These are phyloP conservation scores for Bombus sylvicola DNA, from an alignment of 1,140 invertebrate genomes.

Conservation along the genomic window DNA sequence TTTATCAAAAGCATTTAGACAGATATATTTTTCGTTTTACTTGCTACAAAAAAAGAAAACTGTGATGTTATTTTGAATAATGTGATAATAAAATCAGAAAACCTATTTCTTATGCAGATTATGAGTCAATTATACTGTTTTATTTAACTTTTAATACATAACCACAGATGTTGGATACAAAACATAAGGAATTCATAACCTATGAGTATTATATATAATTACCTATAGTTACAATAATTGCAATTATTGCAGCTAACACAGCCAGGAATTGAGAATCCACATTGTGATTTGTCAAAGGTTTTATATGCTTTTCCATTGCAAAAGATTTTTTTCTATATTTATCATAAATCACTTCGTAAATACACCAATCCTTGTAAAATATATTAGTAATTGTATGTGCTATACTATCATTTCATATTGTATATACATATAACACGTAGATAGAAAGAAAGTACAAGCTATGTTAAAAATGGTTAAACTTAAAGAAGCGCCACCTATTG, in stretches of 20 bases:
- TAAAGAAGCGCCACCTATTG: background rate
- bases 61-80: constrained; percentile 20
- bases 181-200: constrained; percentile 55
- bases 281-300: constrained; percentile 68
- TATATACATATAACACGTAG: background rate
- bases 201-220: constrained; percentile 68
- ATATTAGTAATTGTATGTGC: background rate
- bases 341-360: background rate
- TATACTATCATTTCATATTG: background rate
- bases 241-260: constrained; percentile 81
- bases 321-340: background rate
- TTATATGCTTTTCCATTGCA: constrained; percentile 72
- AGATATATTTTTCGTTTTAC: background rate
- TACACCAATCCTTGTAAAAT: background rate
- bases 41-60: background rate
- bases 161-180: background rate
- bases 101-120: background rate
- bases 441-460: too few species aligned
- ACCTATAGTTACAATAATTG: constrained; percentile 84
- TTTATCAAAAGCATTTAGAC: background rate
- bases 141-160: background rate
- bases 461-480: background rate
- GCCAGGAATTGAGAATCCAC: constrained; percentile 78
- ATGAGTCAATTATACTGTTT: background rate
- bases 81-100: constrained; percentile 22